Base-by-base conservation (phyloP, 92 coral and sea anemone species). In the Hydrozoanthus gracilis region DNA sequence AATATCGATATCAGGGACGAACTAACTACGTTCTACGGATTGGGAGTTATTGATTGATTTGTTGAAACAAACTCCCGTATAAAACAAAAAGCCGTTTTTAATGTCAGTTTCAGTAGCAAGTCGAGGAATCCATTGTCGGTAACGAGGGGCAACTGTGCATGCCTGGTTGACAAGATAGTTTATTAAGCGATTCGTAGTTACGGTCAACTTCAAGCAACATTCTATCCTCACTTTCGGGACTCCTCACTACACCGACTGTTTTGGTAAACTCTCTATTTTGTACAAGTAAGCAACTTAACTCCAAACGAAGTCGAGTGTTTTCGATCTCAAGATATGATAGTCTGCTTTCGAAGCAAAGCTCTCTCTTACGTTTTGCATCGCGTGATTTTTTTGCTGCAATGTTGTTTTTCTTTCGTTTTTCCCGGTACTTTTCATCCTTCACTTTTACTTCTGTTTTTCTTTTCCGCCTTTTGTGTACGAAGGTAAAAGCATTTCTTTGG, bases 371-470 rank as follows among this genome's bases (percentile, higher is more conserved):
- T 66, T 54, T 76, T 54, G 82, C 82, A 52, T 76, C 82, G 54
- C 82, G 82, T 9, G 82, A 76, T 76, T 76, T 76, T 17, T 52
- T 76, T 52, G 82, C 82, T 17, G 82, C 65, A 3, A 27, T 0
- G n/a, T 76, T 76, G 66, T 76, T 76, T 10, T 56, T 76, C 8
- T 76, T 50, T 20, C 65, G 27, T 52, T 16, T 52, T 4, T 76
- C 61, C 82, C 82, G 54, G 66, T 76, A 76, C 44, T 51, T 54
- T 76, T 76, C 66, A 20, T 76, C 82, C 44, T 76, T 76, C 7
- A 54, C 82, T 27, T 52, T 13, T 12, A 39, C 15, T 2, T 44
- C 12, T 35, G 15, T 76, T 76, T 76, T 56, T 1, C 46, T 54
- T 9, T 54, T 76, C 54, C 50, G 66, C 11, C 14, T 51, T 75